These are phyloP conservation scores for Trachelus tabidus DNA, from an alignment of 2,888 invertebrate genomes.

Conservation along the genomic window DNA sequence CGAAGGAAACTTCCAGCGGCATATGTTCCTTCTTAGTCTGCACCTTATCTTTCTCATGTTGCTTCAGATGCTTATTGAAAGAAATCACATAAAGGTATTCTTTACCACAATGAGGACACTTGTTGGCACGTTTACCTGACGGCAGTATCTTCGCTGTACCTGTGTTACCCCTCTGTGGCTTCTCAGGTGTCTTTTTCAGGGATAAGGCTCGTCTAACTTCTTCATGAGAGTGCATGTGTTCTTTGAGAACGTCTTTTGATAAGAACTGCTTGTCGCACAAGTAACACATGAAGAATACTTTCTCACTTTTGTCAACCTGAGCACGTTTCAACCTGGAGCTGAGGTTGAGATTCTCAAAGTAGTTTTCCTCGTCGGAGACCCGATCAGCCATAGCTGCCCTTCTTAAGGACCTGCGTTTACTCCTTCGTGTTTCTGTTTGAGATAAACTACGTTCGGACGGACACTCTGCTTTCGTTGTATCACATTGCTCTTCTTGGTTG, in stretches of 20 bases:
- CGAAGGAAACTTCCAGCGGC: slow-evolving; percentile 45
- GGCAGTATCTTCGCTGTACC: slow-evolving; percentile 35
- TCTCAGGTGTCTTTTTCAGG: slow-evolving; percentile 42
- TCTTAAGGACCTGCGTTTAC: slow-evolving; percentile 44
- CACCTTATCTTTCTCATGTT: slow-evolving; percentile 54
- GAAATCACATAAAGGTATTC: slow-evolving; percentile 62
- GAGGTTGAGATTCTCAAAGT: slow-evolving; percentile 61
- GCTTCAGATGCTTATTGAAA: slow-evolving; percentile 60
- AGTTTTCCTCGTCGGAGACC: slow-evolving; percentile 56
- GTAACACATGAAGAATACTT: slow-evolving; percentile 57
- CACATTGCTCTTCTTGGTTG: slow-evolving; percentile 5
- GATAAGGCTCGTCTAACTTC: slow-evolving; percentile 55
- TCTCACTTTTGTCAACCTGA: slow-evolving; percentile 50
- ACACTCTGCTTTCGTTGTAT: slow-evolving; percentile 3
- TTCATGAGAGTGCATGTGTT: slow-evolving; percentile 62
- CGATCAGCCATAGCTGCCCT: slow-evolving; percentile 29
- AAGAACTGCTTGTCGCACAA: slow-evolving; percentile 60
- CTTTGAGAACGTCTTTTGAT: slow-evolving; percentile 57
- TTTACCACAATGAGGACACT: slow-evolving; percentile 62
- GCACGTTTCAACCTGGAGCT: slow-evolving; percentile 55
- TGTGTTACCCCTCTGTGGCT: slow-evolving; percentile 29
- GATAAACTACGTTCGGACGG: slow-evolving; percentile 14
- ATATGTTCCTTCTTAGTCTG: slow-evolving; percentile 35
- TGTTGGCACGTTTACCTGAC: slow-evolving; percentile 58
- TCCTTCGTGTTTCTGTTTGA: slow-evolving; percentile 44